These are phyloP conservation scores for Zygaena filipendulae DNA, from an alignment of 2,888 invertebrate genomes.

Conservation along the genomic window DNA sequence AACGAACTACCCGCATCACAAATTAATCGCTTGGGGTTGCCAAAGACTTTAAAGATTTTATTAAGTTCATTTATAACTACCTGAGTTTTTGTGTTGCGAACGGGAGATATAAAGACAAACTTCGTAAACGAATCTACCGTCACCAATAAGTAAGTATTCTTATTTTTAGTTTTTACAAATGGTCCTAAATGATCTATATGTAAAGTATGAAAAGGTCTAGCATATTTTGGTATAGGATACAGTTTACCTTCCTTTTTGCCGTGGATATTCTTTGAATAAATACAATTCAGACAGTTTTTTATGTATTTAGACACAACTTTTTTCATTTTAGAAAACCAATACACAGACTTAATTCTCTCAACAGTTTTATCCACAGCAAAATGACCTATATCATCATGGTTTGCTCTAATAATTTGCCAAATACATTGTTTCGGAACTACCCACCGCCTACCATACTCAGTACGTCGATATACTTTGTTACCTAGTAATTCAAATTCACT, in stretches of 20 bases:
- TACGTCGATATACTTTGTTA: conserved; percentile 17
- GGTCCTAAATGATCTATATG: conserved; percentile 18
- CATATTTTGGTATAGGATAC: conserved; percentile 9
- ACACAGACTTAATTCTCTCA: conserved; percentile 7
- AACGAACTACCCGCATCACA: conserved; percentile 13
- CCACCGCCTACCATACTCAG: conserved; percentile 16
- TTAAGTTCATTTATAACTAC: conserved; percentile 4
- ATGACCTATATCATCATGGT: conserved; percentile 17
- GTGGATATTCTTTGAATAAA: conserved; percentile 1
- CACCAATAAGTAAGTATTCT: conserved; percentile 22
- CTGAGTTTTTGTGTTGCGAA: conserved; percentile 8
- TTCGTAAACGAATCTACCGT: conserved; percentile 27
- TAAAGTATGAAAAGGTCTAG: conserved; percentile 8
- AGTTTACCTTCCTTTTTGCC: conserved; percentile 7
- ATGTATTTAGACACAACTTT: conserved; percentile 15
- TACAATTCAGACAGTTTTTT: conserved; percentile 12
- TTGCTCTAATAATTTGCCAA: conserved; percentile 12
- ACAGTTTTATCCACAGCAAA: conserved; percentile 13
- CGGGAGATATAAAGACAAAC: conserved; percentile 23
- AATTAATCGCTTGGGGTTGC: conserved; percentile 10
- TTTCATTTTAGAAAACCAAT: conserved; percentile 14
- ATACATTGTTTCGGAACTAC: conserved; percentile 18
- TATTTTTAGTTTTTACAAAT: conserved; percentile 18
- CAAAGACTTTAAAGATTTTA: conserved; percentile 9
- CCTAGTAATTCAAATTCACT: conserved; percentile 13